Percentiles rank a stretch among this genome's conserved stretches.
These are phyloP conservation scores for Anguilla megastoma DNA, from an alignment of 2,797 vertebrate species.

Conservation along the genomic window DNA sequence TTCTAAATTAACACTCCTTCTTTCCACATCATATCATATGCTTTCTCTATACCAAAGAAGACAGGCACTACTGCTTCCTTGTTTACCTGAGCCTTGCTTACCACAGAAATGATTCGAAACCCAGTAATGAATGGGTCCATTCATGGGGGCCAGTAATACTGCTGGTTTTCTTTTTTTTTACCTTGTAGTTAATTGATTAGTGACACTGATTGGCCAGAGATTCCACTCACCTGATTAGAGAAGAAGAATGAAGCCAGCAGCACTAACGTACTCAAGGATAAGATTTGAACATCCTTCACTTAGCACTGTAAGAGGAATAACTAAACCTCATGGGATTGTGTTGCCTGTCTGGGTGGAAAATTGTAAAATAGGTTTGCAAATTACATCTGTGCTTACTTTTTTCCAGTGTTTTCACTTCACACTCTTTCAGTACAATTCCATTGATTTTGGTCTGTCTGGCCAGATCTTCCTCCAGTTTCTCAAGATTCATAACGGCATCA, in stretches of 20 bases:
- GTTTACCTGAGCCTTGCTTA: neutral
- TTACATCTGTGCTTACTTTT: slow-evolving; percentile 65
- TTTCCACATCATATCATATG: too few relatives aligned
- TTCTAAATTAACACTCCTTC: neutral
- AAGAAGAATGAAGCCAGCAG: neutral
- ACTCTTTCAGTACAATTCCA: slow-evolving; percentile 73
- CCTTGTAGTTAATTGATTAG: too few relatives aligned
- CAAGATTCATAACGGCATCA: slow-evolving; percentile 58
- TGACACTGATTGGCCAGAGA: neutral
- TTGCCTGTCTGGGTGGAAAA: neutral
- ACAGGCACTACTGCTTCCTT: neutral
- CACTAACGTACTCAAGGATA: neutral
- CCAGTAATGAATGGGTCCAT: neutral
- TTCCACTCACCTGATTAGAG: neutral
- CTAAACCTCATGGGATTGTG: neutral
- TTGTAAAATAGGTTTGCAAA: neutral
- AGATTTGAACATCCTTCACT: neutral
- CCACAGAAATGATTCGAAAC: neutral
- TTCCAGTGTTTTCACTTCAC: slow-evolving; percentile 69
- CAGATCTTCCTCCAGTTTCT: slow-evolving; percentile 72
- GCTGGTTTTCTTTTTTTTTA: too few relatives aligned
- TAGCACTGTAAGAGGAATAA: neutral
- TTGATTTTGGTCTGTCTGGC: slow-evolving; percentile 72
- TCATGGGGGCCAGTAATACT: neutral
- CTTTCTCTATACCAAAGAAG: too few relatives aligned